Evolutionary conservation across 2,888 invertebrate species (phyloP).

Genomic region (Sminthurinus aureus): DNA sequence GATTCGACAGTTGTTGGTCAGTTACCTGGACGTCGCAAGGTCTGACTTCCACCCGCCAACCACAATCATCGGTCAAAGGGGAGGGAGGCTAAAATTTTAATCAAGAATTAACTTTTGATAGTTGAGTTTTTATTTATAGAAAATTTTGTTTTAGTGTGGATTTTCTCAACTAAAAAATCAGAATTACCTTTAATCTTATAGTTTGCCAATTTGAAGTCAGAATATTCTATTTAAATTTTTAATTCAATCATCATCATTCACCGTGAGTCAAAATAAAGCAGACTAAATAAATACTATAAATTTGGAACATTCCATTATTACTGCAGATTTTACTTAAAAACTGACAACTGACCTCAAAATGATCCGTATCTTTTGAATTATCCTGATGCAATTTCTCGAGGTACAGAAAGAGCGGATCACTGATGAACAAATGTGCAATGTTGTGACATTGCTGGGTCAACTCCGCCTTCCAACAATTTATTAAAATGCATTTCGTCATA

Average conservation of each 20-base stretch:
- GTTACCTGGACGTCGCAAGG: slow-evolving; percentile 94
- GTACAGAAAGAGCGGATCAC: slow-evolving; percentile 95
- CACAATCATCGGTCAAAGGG: slow-evolving; percentile 93
- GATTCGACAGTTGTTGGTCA: no score
- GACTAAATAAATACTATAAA: no score
- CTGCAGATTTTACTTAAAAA: neutral
- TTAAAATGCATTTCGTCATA: slow-evolving; percentile 85
- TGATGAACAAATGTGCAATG: slow-evolving; percentile 96
- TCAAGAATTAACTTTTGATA: no score
- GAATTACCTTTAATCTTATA: slow-evolving; percentile 98
- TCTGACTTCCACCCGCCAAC: slow-evolving; percentile 99
- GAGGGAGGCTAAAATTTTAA: no score
- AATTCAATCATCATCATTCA: neutral
- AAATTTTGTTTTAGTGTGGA: no score
- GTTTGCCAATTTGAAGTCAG: slow-evolving; percentile 99
- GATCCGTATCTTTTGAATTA: slow-evolving; percentile 92
- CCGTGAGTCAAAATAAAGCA: no score
- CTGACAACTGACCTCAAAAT: slow-evolving; percentile 82
- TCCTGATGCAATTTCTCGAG: slow-evolving; percentile 94
- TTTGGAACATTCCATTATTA: neutral
- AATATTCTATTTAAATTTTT: slow-evolving; percentile 80
- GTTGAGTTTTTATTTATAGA: no score
- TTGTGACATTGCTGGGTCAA: slow-evolving; percentile 95
- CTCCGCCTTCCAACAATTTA: slow-evolving; percentile 83
- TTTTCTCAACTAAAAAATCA: no score